Evolutionary conservation across 2,797 vertebrate species (phyloP).

Genomic region (Nyctalus aviator): DNA sequence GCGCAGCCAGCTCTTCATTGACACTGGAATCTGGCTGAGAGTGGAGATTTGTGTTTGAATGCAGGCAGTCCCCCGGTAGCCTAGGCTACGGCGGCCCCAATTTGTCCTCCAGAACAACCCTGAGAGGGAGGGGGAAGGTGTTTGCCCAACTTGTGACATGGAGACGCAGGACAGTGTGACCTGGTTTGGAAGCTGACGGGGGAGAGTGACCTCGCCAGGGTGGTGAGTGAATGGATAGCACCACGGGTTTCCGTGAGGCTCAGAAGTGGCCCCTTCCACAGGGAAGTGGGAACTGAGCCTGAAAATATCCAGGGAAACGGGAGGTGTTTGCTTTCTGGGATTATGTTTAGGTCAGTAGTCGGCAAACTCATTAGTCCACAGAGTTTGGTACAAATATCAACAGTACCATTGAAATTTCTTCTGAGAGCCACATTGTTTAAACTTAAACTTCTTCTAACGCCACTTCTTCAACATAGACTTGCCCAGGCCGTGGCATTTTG

Average conservation of each 20-base stretch:
- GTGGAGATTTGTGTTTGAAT: background rate
- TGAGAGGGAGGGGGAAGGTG: background rate
- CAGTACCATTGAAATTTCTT: no score
- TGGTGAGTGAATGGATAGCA: rapidly evolving
- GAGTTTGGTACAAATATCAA: no score
- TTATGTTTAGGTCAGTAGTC: background rate
- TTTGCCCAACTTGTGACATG: background rate
- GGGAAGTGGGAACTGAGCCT: rapidly evolving
- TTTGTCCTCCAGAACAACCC: background rate
- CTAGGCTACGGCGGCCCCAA: background rate
- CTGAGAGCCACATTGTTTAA: no score
- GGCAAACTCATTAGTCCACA: no score
- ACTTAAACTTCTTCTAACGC: no score
- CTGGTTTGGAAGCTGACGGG: background rate
- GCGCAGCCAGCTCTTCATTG: rapidly evolving
- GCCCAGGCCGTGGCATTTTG: no score
- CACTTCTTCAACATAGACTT: no score
- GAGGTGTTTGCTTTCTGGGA: background rate
- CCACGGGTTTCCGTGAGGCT: background rate
- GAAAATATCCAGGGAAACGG: background rate
- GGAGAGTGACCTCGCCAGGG: no score
- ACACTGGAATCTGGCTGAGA: rapidly evolving
- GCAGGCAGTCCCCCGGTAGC: background rate
- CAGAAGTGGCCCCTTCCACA: background rate
- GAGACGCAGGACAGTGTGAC: rapidly evolving